Conservation (phyloP, 2,113 vertebrate species). For the Trachemys scripta region DNA sequence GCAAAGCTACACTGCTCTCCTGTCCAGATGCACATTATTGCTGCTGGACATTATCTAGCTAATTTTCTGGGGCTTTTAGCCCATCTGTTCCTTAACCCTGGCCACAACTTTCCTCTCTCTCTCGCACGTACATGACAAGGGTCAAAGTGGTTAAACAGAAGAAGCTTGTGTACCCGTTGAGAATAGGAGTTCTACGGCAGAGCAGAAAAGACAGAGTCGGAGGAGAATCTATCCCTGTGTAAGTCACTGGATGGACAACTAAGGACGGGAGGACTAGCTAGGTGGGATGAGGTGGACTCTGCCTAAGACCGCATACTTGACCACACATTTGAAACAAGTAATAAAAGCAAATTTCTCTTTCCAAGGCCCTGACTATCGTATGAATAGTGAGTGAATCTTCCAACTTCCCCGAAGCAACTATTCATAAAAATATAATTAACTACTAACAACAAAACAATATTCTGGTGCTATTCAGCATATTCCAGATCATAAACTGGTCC, state of each 20-base stretch:
- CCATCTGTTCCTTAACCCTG: background rate
- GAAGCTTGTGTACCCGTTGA: background rate
- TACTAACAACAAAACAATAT: background rate
- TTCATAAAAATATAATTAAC: background rate
- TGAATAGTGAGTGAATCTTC: background rate
- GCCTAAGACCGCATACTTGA: background rate
- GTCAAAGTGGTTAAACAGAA: background rate
- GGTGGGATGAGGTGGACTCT: background rate
- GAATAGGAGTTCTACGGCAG: background rate
- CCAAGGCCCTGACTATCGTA: background rate
- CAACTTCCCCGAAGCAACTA: background rate
- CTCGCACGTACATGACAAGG: accelerated
- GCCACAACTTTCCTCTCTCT: background rate
- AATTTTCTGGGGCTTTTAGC: background rate
- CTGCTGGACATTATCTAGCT: background rate
- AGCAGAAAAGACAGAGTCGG: background rate
- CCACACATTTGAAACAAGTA: background rate
- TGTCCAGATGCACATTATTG: accelerated
- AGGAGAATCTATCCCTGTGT: background rate
- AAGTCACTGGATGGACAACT: background rate
- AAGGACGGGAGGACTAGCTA: background rate
- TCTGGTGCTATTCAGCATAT: background rate
- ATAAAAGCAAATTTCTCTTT: background rate
- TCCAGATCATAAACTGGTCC: background rate
- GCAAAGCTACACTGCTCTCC: background rate